phyloP scores from a whole-genome alignment of 2,888 invertebrate genomes.

The Thereva unica region DNA sequence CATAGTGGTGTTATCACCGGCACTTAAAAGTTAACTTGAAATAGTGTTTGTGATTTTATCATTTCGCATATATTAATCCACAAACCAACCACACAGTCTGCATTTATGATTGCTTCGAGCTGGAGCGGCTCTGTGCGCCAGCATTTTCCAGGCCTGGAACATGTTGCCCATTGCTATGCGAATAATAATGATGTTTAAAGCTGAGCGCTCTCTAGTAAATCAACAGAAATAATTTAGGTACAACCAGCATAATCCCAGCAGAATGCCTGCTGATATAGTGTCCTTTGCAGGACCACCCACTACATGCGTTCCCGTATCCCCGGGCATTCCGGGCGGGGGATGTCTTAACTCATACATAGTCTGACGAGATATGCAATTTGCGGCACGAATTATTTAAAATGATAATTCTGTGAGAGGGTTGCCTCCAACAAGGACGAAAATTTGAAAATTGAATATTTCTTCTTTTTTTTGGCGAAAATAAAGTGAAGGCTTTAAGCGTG shows the following conservation, averaged over 20 bases:
- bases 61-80: slow-evolving; percentile 33
- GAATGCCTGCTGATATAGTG: background rate
- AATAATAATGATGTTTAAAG: slow-evolving; percentile 40
- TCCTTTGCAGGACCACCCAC: background rate
- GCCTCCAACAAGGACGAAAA: background rate
- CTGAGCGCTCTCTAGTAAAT: slow-evolving; percentile 35
- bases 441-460: background rate
- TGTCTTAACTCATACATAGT: too few species aligned
- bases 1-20: slow-evolving; percentile 20
- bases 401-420: too few species aligned
- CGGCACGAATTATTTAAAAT: background rate
- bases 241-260: slow-evolving; percentile 15
- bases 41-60: slow-evolving; percentile 37
- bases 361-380: too few species aligned
- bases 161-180: slow-evolving; percentile 35
- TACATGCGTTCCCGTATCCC: slow-evolving; percentile 1
- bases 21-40: slow-evolving; percentile 37
- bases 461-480: too few species aligned
- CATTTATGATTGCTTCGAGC: slow-evolving; percentile 7
- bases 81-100: slow-evolving; percentile 6
- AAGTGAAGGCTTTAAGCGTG: too few species aligned
- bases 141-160: background rate
- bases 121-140: background rate
- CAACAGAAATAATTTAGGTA: slow-evolving; percentile 38
- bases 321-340: too few species aligned